A percentile compares a stretch with the other conserved stretches of the same genome.
Conservation (phyloP, 2,797 vertebrate species). For the Bryconaethiops microstoma region DNA sequence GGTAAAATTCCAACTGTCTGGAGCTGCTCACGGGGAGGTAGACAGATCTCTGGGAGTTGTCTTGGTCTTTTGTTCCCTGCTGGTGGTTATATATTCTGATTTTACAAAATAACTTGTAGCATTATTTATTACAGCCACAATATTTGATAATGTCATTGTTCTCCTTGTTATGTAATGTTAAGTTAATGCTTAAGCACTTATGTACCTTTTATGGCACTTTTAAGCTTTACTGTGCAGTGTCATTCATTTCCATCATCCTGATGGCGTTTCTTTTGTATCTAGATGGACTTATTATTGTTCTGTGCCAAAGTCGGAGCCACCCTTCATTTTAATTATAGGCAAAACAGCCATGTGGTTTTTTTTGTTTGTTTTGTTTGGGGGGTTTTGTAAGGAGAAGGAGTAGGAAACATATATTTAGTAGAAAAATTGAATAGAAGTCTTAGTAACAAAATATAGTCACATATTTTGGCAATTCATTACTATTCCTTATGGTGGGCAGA, state of each 20-base stretch:
- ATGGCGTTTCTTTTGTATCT: background rate
- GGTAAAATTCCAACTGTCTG: conserved; percentile 64
- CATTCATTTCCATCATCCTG: background rate
- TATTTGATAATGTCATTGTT: background rate
- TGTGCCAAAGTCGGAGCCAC: no score
- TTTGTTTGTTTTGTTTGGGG: no score
- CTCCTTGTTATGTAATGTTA: background rate
- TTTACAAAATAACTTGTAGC: background rate
- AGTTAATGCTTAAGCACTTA: background rate
- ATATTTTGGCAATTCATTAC: no score
- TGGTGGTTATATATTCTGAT: no score
- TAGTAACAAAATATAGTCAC: no score
- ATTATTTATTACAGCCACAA: background rate
- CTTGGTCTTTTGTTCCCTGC: background rate
- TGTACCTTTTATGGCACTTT: background rate
- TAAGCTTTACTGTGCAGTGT: background rate
- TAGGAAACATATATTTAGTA: no score
- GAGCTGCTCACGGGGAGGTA: conserved; percentile 46
- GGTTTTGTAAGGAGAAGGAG: no score
- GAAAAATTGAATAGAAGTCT: no score
- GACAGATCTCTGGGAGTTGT: background rate
- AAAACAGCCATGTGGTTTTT: no score
- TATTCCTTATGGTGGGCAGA: no score
- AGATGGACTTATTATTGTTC: no score
- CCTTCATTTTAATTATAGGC: no score